phyloP scores from a whole-genome alignment of 2,113 vertebrate genomes.

The Chaetura pelagica region DNA sequence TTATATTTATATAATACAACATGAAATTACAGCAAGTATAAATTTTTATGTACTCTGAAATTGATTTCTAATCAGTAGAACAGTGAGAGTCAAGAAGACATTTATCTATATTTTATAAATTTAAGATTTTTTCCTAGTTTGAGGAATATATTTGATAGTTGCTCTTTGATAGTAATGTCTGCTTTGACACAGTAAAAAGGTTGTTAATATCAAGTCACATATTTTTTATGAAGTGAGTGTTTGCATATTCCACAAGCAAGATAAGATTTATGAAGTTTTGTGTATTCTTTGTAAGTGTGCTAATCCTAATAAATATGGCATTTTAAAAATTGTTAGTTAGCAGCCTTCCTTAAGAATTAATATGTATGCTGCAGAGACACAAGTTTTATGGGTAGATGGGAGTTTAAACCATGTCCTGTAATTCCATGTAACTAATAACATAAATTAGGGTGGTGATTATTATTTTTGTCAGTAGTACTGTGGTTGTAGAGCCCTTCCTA shows the following conservation, averaged over 20 bases:
- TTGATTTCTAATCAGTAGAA: neutral
- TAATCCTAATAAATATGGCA: neutral
- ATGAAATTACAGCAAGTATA: neutral
- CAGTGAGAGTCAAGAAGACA: neutral
- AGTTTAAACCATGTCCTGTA: neutral
- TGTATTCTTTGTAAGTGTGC: neutral
- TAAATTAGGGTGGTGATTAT: neutral
- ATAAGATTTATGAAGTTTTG: neutral
- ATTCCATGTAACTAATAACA: neutral
- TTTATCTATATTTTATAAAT: neutral
- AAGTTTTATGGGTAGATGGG: neutral
- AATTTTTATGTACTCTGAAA: neutral
- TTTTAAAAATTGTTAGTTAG: neutral
- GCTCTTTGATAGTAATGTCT: neutral
- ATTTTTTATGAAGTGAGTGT: neutral
- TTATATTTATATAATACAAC: neutral
- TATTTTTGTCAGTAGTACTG: constrained; percentile 1
- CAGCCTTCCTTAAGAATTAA: neutral
- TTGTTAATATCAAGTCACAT: neutral
- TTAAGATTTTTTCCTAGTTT: neutral
- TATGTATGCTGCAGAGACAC: neutral
- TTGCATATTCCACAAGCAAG: neutral
- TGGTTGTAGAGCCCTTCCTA: neutral
- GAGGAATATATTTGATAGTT: neutral
- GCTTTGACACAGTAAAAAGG: neutral